These are phyloP conservation scores for Syritta pipiens DNA, from an alignment of 2,888 invertebrate species.

Conservation along the genomic window DNA sequence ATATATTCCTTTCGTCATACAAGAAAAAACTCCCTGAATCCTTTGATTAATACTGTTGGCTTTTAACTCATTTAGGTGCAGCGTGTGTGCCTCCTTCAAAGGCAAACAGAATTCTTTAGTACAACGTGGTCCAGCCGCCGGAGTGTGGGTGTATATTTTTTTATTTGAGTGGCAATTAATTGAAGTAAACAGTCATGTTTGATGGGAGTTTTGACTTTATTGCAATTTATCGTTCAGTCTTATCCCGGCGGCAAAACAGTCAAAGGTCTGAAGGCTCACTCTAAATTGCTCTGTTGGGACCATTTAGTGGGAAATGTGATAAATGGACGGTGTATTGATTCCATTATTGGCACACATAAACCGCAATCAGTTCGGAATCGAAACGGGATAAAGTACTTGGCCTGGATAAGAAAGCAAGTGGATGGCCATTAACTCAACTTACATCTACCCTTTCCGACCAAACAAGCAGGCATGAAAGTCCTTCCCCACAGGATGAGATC, in stretches of 20 bases:
- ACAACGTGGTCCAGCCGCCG: too few relatives aligned
- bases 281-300: conserved; percentile 30
- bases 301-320: conserved; percentile 8
- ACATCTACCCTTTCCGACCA: not conserved
- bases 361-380: not conserved
- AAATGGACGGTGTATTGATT: conserved; percentile 8
- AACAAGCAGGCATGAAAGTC: not conserved
- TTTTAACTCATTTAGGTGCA: too few relatives aligned
- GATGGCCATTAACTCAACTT: not conserved
- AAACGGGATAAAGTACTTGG: too few relatives aligned
- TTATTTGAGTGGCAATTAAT: too few relatives aligned
- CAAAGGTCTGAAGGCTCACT: not conserved
- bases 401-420: too few relatives aligned
- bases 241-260: not conserved
- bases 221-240: conserved; percentile 19
- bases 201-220: conserved; percentile 16
- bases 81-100: too few relatives aligned
- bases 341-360: not conserved
- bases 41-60: too few relatives aligned
- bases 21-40: too few relatives aligned
- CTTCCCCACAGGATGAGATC: too few relatives aligned
- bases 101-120: too few relatives aligned
- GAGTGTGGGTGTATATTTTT: too few relatives aligned
- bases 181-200: conserved; percentile 37
- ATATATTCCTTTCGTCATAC: too few relatives aligned